phyloP scores from a whole-genome alignment of 2,113 vertebrate species.

The Malaclemys terrapin region DNA sequence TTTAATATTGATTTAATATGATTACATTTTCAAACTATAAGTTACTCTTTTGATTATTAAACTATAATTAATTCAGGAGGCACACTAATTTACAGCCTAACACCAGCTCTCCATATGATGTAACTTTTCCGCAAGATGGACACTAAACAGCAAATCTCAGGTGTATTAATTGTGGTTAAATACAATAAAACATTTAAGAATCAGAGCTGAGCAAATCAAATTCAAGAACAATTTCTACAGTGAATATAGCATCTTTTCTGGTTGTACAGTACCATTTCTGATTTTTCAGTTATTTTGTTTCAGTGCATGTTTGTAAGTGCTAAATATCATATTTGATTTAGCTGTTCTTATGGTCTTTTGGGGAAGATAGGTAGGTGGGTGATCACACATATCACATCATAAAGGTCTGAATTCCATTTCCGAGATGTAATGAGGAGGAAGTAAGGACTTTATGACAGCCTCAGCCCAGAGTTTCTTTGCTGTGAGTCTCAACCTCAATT shows the following conservation, averaged over 20 bases:
- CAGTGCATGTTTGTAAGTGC: neutral
- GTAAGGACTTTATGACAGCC: neutral
- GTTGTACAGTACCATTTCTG: neutral
- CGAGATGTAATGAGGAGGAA: neutral
- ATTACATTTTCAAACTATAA: conserved; percentile 5
- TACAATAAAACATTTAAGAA: neutral
- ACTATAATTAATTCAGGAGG: neutral
- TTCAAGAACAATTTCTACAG: neutral
- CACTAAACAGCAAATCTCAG: neutral
- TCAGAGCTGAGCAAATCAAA: neutral
- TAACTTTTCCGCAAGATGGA: neutral
- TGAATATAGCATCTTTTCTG: neutral
- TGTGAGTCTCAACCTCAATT: neutral
- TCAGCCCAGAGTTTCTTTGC: neutral
- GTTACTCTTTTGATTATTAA: neutral
- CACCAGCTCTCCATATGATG: neutral
- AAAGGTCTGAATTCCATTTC: neutral
- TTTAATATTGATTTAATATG: neutral
- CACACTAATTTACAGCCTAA: neutral
- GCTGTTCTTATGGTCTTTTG: neutral
- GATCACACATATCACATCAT: neutral
- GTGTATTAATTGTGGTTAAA: neutral
- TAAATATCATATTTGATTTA: neutral
- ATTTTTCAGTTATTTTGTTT: neutral
- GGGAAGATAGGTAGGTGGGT: neutral